Base-by-base conservation (phyloP, 2,888 invertebrate species). In the Phaonia tiefii region DNA sequence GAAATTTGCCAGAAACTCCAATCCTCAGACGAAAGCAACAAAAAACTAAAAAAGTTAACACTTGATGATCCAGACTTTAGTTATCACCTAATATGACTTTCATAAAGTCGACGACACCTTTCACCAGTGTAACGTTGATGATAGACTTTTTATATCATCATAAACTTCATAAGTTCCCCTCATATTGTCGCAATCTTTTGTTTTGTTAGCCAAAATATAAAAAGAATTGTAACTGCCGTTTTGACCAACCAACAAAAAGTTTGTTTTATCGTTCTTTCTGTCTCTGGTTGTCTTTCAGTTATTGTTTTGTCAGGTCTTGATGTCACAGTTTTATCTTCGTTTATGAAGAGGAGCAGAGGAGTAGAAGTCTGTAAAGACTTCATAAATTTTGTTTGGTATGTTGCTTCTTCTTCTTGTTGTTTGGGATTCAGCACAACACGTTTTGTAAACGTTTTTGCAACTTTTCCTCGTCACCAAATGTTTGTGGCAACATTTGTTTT, bases 221-320 rank as follows among this genome's bases (percentile, higher is more conserved):
- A 56, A n/a, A 58, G 8, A 63, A 63, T 22, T 20, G n/a, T 42
- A 63, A 42, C 63, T 39, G 63, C 10, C 63, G 39, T 63, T 58
- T 63, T 63, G 63, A 63, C 63, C 63, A 42, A 26, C 3, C 10
- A 26, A 22, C 10, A 42, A 56, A 26, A 56, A 63, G 13, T 22
- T 25, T 1, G 22, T 22, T 11, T 39, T 37, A 17, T 58, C 25
- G 11, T 63, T 60, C 2, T 58, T 7, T n/a, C 60, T 1, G 37
- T n/a, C n/a, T 20, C 42, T 63, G 39, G 20, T 37, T 42, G 11
- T 63, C 42, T 63, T 42, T 17, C n/a, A 10, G 39, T 51, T 51
- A 11, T 51, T 51, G 17, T 56, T 69, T 46, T 67, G 72, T 72
- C 80, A 80, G 75, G 75, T 76, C 75, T 73, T 80, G 72, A 69